These are phyloP conservation scores for Microcebus griseorufus DNA, from an alignment of 2,113 vertebrate species.

Conservation along the genomic window DNA sequence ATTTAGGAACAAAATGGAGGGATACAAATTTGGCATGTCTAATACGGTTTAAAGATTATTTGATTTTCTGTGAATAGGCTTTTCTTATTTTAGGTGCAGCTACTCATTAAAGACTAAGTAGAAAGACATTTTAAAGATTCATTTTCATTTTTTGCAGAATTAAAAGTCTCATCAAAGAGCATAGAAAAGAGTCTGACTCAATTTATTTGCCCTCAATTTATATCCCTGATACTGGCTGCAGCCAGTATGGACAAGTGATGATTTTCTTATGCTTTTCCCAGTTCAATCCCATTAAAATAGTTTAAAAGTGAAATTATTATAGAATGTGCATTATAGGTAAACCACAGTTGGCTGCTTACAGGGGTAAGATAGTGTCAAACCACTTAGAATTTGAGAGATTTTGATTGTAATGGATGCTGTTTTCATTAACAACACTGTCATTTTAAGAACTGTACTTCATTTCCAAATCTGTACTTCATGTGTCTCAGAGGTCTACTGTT, in stretches of 20 bases:
- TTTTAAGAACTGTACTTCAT: not conserved
- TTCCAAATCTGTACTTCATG: not conserved
- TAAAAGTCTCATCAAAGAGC: not conserved
- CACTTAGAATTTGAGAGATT: not conserved
- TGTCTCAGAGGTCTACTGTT: not conserved
- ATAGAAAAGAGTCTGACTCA: not conserved
- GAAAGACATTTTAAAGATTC: not conserved
- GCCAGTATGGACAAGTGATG: not conserved
- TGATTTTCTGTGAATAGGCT: not conserved
- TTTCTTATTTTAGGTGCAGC: not conserved
- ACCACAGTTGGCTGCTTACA: not conserved
- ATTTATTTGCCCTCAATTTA: not conserved
- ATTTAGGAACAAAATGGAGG: not conserved
- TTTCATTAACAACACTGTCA: not conserved
- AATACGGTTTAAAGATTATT: not conserved
- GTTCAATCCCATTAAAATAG: not conserved
- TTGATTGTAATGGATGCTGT: not conserved
- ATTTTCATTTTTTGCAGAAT: constrained; percentile 25
- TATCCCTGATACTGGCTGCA: not conserved
- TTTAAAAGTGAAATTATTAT: constrained; percentile 4
- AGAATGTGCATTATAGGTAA: not conserved
- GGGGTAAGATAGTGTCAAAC: not conserved
- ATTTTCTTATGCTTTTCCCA: constrained; percentile 26
- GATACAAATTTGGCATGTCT: not conserved
- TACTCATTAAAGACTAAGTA: not conserved